These are phyloP conservation scores for Casuarius casuarius DNA, from an alignment of 2,113 vertebrate genomes.

Conservation along the genomic window DNA sequence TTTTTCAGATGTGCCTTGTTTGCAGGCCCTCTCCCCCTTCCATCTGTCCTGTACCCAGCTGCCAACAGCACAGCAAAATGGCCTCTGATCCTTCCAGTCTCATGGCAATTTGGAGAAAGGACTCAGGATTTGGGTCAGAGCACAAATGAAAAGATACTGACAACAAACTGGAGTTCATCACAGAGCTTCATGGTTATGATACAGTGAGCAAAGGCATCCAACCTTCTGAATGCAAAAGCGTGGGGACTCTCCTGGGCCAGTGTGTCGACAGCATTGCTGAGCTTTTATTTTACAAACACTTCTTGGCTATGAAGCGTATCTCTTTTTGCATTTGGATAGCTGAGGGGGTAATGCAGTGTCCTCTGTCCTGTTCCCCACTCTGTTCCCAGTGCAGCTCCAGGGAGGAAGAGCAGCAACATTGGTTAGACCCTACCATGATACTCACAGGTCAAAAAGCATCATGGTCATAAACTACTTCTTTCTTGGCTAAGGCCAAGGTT, in stretches of 20 bases:
- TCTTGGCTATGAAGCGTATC: background rate
- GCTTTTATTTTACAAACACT: background rate
- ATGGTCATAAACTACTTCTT: constrained; percentile 16
- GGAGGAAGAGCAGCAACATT: background rate
- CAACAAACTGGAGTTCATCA: background rate
- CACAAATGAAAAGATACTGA: background rate
- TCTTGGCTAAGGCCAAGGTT: constrained; percentile 13
- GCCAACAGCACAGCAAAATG: background rate
- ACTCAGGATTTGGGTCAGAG: background rate
- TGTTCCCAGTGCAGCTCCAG: background rate
- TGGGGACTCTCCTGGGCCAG: background rate
- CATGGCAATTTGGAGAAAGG: background rate
- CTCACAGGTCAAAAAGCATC: constrained; percentile 23
- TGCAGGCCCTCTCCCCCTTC: background rate
- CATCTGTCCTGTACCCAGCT: background rate
- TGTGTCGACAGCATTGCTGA: background rate
- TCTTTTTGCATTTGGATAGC: background rate
- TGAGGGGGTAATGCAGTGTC: background rate
- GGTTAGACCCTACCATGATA: background rate
- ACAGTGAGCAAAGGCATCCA: background rate
- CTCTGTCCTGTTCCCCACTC: background rate
- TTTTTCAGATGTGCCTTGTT: background rate
- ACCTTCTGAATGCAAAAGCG: background rate
- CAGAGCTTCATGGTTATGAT: background rate
- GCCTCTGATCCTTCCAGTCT: background rate